A percentile compares a stretch with the other conserved stretches of the same genome.
phyloP scores from a whole-genome alignment of 92 coral and sea anemone species.

The Meandrina meandrites region DNA sequence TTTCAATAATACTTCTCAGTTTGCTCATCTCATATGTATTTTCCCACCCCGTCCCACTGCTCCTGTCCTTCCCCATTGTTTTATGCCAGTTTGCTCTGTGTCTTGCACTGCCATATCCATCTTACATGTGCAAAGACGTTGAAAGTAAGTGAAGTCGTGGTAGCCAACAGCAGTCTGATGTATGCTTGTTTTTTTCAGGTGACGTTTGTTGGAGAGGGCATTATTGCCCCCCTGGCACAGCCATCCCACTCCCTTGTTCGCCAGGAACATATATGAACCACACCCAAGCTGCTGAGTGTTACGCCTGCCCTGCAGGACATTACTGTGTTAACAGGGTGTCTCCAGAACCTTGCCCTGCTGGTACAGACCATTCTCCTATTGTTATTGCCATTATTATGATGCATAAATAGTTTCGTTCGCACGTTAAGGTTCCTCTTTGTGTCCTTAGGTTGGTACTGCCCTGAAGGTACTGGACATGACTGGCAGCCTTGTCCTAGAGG shows the following conservation, averaged over 20 bases:
- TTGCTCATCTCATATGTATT: background rate
- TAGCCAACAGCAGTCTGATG: background rate
- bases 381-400: background rate
- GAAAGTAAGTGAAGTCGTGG: background rate
- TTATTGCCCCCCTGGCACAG: conserved; percentile 91
- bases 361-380: conserved; percentile 39
- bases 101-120: background rate
- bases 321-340: conserved; percentile 77
- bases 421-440: background rate
- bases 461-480: conserved; percentile 82
- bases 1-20: background rate
- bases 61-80: background rate
- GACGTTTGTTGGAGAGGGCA: conserved; percentile 90
- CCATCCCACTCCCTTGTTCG: conserved; percentile 81
- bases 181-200: conserved; percentile 53
- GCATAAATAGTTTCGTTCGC: background rate
- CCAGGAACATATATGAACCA: conserved; percentile 96
- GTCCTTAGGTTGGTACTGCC: conserved; percentile 89
- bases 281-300: conserved; percentile 81
- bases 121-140: background rate
- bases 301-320: conserved; percentile 87
- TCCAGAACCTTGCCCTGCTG: conserved; percentile 92
- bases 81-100: background rate
- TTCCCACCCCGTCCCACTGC: background rate
- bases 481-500: conserved; percentile 95